Evolutionary conservation across 2,797 vertebrate genomes (phyloP).

Genomic region (Sebastes vulpes): DNA sequence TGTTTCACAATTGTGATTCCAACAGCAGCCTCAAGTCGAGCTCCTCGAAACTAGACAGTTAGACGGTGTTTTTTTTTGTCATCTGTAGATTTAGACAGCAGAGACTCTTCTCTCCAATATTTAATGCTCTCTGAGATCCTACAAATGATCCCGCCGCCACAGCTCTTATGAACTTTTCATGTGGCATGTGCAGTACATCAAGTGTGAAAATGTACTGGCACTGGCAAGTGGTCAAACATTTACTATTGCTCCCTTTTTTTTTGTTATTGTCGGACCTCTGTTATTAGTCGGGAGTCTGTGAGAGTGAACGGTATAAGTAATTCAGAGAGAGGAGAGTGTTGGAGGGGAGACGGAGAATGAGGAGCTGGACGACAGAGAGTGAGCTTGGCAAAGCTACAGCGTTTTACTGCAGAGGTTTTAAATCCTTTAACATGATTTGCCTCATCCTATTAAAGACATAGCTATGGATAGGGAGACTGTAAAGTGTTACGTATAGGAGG

Average conservation of each 20-base stretch:
- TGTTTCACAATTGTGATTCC: slow-evolving; percentile 51
- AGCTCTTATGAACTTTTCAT: slow-evolving; percentile 12
- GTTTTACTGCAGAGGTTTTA: slow-evolving; percentile 81
- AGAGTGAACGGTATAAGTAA: slow-evolving; percentile 57
- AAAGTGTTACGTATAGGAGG: slow-evolving; percentile 65
- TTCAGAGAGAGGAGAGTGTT: slow-evolving; percentile 55
- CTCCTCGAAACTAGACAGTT: slow-evolving; percentile 32
- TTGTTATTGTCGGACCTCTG: slow-evolving; percentile 47
- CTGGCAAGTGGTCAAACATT: slow-evolving; percentile 2
- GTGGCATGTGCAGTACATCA: background rate
- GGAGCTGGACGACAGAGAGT: slow-evolving; percentile 60
- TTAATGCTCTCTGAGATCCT: slow-evolving; percentile 18
- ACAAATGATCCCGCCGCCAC: background rate
- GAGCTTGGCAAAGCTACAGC: slow-evolving; percentile 72
- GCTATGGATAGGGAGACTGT: slow-evolving; percentile 74
- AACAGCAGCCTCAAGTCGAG: slow-evolving; percentile 41
- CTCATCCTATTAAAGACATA: slow-evolving; percentile 84
- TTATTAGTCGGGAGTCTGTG: slow-evolving; percentile 55
- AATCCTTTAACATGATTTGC: slow-evolving; percentile 87
- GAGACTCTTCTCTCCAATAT: slow-evolving; percentile 12
- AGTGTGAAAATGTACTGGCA: slow-evolving; percentile 15
- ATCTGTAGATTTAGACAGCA: slow-evolving; percentile 22
- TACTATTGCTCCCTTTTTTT: background rate
- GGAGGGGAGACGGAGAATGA: slow-evolving; percentile 54
- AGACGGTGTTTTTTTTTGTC: background rate